Percentiles rank a stretch among this genome's conserved stretches.
Evolutionary conservation across 2,797 vertebrate species (phyloP).

Genomic region (Xenops minutus): DNA sequence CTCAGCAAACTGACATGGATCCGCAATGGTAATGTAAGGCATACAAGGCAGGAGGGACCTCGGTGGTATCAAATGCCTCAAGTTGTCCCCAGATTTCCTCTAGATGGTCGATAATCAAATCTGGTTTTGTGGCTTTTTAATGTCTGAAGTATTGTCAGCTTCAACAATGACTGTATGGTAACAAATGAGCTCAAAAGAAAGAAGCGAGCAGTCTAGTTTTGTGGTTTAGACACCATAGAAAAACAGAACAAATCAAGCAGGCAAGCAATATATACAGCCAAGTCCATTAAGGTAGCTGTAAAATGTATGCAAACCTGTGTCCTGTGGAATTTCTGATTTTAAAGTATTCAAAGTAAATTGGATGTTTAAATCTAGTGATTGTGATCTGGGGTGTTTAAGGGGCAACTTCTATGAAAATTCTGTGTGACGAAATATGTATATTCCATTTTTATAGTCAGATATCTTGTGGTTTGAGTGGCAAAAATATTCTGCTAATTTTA

Average conservation of each 20-base stretch:
- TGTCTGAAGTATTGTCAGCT: background rate
- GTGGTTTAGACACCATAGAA: background rate
- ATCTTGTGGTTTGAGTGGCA: background rate
- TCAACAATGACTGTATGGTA: accelerated
- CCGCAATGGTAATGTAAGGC: background rate
- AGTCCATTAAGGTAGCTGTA: background rate
- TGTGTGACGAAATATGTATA: background rate
- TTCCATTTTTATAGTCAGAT: background rate
- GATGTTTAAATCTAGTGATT: background rate
- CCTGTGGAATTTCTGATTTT: background rate
- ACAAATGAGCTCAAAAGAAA: background rate
- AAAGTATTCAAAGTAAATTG: background rate
- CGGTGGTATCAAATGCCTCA: background rate
- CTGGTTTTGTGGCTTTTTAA: background rate
- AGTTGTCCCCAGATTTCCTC: background rate
- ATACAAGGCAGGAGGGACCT: background rate
- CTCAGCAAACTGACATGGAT: background rate
- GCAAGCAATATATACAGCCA: background rate
- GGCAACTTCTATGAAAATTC: background rate
- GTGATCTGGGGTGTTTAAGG: background rate
- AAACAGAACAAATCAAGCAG: background rate
- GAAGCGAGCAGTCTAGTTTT: background rate
- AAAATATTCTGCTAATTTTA: background rate
- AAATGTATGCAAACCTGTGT: background rate
- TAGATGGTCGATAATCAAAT: background rate